phyloP scores from a whole-genome alignment of 1,140 invertebrate species.

The Lepidotrigona ventralis region DNA sequence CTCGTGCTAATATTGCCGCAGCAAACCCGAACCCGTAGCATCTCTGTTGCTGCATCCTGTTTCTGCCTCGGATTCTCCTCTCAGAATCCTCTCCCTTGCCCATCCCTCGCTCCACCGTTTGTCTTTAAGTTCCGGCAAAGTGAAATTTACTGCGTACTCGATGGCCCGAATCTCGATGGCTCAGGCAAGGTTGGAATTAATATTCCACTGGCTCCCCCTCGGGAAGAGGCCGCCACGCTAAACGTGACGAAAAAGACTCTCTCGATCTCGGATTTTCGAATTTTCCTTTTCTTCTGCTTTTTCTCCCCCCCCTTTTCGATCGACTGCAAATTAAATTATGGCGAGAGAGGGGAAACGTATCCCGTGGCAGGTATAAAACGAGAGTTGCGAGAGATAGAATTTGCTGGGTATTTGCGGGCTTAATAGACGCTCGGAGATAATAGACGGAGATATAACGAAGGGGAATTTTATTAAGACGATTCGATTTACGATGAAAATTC shows the following conservation, averaged over 20 bases:
- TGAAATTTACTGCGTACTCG: conserved; percentile 75
- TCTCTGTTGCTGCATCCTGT: conserved; percentile 36
- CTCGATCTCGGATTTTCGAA: not conserved
- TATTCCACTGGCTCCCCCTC: conserved; percentile 68
- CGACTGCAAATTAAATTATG: no score
- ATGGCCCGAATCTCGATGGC: conserved; percentile 60
- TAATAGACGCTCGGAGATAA: conserved; percentile 11
- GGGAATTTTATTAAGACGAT: conserved; percentile 39
- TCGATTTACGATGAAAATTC: conserved; percentile 31
- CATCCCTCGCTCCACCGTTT: not conserved
- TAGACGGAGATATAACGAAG: conserved; percentile 33
- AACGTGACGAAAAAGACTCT: not conserved
- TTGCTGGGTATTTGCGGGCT: conserved; percentile 7
- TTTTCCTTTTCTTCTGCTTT: not conserved
- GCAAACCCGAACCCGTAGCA: conserved; percentile 62
- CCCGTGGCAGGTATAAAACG: not conserved
- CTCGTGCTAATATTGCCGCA: conserved; percentile 68
- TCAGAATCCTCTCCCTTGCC: conserved; percentile 17
- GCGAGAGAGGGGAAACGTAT: no score
- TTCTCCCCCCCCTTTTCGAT: no score
- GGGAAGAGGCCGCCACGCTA: conserved; percentile 3
- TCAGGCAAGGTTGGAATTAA: conserved; percentile 61
- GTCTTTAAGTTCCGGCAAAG: conserved; percentile 73
- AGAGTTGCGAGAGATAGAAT: conserved; percentile 8
- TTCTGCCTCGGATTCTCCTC: conserved; percentile 10